Percentiles rank a stretch among this genome's conserved stretches.
Conservation (phyloP, 2,113 vertebrate genomes). For the Eulacestoma nigropectus region DNA sequence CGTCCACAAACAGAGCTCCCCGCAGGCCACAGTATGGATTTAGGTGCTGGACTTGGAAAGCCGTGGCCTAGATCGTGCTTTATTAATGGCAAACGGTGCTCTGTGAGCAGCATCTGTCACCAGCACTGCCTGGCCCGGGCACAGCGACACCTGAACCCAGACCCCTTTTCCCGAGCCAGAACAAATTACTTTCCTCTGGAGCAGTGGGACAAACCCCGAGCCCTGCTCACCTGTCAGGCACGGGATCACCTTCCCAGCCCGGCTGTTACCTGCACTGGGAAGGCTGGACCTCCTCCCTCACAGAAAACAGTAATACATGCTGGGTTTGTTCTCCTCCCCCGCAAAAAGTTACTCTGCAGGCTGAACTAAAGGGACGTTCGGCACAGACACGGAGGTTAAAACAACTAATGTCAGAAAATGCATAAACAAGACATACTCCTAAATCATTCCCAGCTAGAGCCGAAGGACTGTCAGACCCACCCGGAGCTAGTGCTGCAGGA, state of each 20-base stretch:
- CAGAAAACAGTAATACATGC: not conserved
- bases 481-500: not conserved
- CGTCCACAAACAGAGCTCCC: not conserved
- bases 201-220: not conserved
- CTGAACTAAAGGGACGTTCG: not conserved
- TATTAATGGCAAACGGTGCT: not conserved
- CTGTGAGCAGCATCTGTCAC: not conserved
- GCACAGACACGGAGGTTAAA: not conserved
- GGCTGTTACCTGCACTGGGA: accelerated
- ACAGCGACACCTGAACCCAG: not conserved
- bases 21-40: not conserved
- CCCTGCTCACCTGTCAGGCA: not conserved
- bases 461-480: accelerated
- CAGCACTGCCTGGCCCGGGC: not conserved
- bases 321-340: not conserved
- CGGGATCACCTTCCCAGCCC: accelerated
- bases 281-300: not conserved
- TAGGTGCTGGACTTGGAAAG: not conserved
- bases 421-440: not conserved
- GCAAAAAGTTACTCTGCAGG: not conserved
- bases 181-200: not conserved
- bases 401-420: not conserved
- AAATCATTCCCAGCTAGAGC: not conserved
- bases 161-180: not conserved
- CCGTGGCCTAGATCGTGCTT: not conserved